Evolutionary conservation across 2,888 invertebrate genomes (phyloP).

Genomic region (Endomychus coccineus): DNA sequence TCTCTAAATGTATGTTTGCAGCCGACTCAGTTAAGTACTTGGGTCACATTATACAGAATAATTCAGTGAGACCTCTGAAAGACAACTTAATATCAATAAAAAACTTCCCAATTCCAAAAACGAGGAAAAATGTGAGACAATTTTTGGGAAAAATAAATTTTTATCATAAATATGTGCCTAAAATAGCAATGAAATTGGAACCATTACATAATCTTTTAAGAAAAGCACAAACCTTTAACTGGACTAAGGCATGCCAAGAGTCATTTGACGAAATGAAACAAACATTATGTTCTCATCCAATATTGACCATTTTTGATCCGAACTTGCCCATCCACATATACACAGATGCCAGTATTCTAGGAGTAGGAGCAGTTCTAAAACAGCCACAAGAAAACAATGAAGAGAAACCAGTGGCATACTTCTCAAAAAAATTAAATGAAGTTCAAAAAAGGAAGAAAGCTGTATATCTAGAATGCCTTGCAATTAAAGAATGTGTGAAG

Average conservation of each 20-base stretch:
- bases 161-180: constrained; percentile 16
- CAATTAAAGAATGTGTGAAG: constrained; percentile 18
- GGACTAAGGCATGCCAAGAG: constrained; percentile 20
- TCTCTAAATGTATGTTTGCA: constrained; percentile 15
- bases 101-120: constrained; percentile 15
- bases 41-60: constrained; percentile 14
- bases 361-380: constrained; percentile 25
- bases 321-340: constrained; percentile 21
- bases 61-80: constrained; percentile 14
- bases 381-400: constrained; percentile 14
- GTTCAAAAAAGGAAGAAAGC: constrained; percentile 18
- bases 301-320: no score
- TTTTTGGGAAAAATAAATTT: constrained; percentile 16
- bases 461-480: constrained; percentile 17
- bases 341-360: constrained; percentile 25
- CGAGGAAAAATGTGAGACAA: constrained; percentile 16
- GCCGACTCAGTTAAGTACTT: constrained; percentile 13
- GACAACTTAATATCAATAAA: constrained; percentile 16
- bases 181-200: constrained; percentile 17
- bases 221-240: constrained; percentile 20
- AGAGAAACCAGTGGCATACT: constrained; percentile 17
- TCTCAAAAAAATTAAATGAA: constrained; percentile 18
- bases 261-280: constrained; percentile 10
- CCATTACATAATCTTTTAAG: constrained; percentile 20
- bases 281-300: constrained; percentile 20